Conservation (phyloP, 2,113 vertebrate species). For the Tachysurus fulvidraco region DNA sequence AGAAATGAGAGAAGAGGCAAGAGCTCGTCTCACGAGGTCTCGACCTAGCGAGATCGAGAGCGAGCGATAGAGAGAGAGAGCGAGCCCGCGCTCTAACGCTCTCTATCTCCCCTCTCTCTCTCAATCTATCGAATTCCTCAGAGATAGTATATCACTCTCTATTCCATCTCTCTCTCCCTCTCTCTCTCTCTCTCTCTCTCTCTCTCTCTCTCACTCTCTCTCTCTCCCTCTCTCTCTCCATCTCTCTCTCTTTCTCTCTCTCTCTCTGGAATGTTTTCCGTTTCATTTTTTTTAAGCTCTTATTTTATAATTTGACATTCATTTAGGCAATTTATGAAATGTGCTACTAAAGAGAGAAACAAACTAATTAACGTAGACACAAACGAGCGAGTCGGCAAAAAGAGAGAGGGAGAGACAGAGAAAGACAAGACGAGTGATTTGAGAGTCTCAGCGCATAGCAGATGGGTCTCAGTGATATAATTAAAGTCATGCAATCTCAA, state of each 20-base stretch:
- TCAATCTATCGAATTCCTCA: too few species aligned
- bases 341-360: constrained; percentile 3
- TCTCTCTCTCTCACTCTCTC: constrained; percentile 5
- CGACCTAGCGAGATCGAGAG: too few species aligned
- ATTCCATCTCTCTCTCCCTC: too few species aligned
- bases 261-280: constrained; percentile 10
- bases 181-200: too few species aligned
- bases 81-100: too few species aligned
- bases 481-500: constrained; percentile 26
- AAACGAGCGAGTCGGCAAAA: neutral
- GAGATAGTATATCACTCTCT: too few species aligned
- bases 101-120: too few species aligned
- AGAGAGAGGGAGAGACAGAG: constrained; percentile 2
- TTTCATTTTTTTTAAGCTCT: constrained; percentile 29
- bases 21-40: too few species aligned
- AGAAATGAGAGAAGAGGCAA: too few species aligned
- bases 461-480: constrained; percentile 32
- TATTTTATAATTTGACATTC: constrained; percentile 7
- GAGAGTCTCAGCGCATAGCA: constrained; percentile 23
- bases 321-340: constrained; percentile 30
- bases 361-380: constrained; percentile 29
- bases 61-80: too few species aligned
- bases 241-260: constrained; percentile 4
- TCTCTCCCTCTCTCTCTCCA: neutral
- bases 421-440: constrained; percentile 20